Percentiles rank a stretch among this genome's conserved stretches.
phyloP scores from a whole-genome alignment of 2,113 vertebrate species.

The Halichoeres trimaculatus region DNA sequence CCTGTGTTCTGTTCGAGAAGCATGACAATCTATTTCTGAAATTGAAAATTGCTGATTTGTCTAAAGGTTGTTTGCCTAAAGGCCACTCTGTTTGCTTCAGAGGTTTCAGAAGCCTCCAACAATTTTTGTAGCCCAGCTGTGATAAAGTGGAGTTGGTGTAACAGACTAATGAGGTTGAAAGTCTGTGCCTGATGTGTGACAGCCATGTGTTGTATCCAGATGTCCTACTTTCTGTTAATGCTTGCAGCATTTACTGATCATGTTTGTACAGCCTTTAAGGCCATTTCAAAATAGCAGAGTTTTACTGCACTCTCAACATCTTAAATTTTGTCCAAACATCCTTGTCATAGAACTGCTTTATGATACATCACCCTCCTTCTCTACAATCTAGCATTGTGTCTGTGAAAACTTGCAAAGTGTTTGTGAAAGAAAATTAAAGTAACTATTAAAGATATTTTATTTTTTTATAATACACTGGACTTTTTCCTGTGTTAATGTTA shows the following conservation, averaged over 20 bases:
- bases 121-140: neutral
- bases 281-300: neutral
- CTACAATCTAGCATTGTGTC: slow-evolving; percentile 48
- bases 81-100: neutral
- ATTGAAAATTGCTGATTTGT: neutral
- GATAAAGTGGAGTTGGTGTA: neutral
- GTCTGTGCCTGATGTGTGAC: neutral
- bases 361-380: slow-evolving; percentile 29
- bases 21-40: neutral
- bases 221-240: slow-evolving; percentile 26
- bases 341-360: slow-evolving; percentile 31
- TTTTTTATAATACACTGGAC: slow-evolving; percentile 76
- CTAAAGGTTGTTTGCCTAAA: neutral
- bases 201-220: slow-evolving; percentile 14
- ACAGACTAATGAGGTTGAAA: neutral
- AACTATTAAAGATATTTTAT: slow-evolving; percentile 84
- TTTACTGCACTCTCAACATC: slow-evolving; percentile 15
- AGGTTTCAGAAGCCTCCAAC: slow-evolving; percentile 5
- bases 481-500: slow-evolving; percentile 20
- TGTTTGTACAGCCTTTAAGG: slow-evolving; percentile 29
- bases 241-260: slow-evolving; percentile 3
- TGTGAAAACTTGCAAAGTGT: slow-evolving; percentile 67
- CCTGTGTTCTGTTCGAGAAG: neutral
- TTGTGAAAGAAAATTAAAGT: slow-evolving; percentile 70
- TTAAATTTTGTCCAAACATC: slow-evolving; percentile 10